Base-by-base conservation (phyloP, 2,797 vertebrate genomes). In the Neomorphus geoffroyi region DNA sequence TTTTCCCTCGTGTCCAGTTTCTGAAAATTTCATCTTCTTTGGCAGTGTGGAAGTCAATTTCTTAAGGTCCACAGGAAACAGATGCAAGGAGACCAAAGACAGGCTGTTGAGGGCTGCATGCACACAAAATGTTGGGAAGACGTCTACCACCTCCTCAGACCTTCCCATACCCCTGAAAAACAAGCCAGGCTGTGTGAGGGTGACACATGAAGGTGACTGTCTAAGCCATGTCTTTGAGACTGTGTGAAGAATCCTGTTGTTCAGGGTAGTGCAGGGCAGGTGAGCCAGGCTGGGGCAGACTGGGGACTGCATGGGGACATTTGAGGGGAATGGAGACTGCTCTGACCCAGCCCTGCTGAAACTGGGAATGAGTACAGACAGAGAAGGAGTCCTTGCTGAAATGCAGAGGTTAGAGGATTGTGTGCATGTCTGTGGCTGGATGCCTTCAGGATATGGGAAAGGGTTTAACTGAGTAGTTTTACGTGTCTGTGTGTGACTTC, bases 331-430 rank as follows among this genome's bases (percentile, higher is more conserved):
- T 3, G 4, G 19, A 19, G 3, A 8, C 41, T 43, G 7, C 50
- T 18, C 58, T 19, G 37, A 75, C 14, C 13, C 60, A 65, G 17
- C 28, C 32, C 33, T 69, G 19, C 5, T 1, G 1, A 35, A 56
- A 37, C 0, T 6, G 9, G 6, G 27, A 72, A 33, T 11, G 18
- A 85, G 21, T 7, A 6, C 0, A 0, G 32, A 26, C 8, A 60
- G 21, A 14, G 45, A 60, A 51, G 45, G 2, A 37, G 15, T 12
- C 15, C 26, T 58, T 66, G 46, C 17, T 78, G 70, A 74, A 82
- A 80, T 62, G 16, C 37, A 50, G 26, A 54, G 12, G 54, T 80
- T 33, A 67, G 30, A 51, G 13, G 1, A 39, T 35, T 88, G 8
- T 22, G 33, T 30, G 28, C 17, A 8, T 48, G 15, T 9, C 5